Base-by-base conservation (phyloP, 2,797 vertebrate species). In the Adelosebastes latens region DNA sequence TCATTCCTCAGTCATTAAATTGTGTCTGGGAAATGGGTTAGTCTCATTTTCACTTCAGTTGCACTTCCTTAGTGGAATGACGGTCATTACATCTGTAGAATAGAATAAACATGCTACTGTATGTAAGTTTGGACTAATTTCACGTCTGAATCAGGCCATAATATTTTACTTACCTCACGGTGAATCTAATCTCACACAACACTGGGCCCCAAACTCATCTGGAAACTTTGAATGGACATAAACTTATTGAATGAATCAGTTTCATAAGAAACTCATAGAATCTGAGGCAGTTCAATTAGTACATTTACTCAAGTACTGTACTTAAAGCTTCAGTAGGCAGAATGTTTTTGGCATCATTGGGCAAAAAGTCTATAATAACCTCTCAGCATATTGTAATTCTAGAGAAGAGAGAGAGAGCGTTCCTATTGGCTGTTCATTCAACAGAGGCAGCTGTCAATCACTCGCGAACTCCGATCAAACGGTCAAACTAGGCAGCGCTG, bases 21-120 rank as follows among this genome's bases (percentile, higher is more conserved):
- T 72, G 61, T 62, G 18, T 65, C 39, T 62, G 22, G 27, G 39
- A 86, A 86, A 88, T 82, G 55, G 53, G 84, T 85, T 75, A 56
- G 32, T 39, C 8, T 62, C 22, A 82, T 89, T 89, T 89, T 74
- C 69, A 81, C 36, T 72, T 89, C 34, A 68, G 11, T 52, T 60
- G 16, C 62, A 67, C 62, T 73, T 79, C 34, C 61, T 67, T 24
- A 7, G 42, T 75, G 2, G 2, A 72, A 67, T 72, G 27, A 81
- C 80, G 56, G 77, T 76, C 32, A 66, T 70, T 61, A 63, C 4
- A 39, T 67, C 16, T 29, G 22, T 20, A 65, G 64, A 72, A 70
- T 59, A 34, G 20, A 14, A 64, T 27, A 53, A 72, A 71, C 18
- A 60, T 60, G 8, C 6, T 32, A 22, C 2, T 34, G 9, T 52